phyloP scores from a whole-genome alignment of 2,113 vertebrate genomes.

The Marmota monax region DNA sequence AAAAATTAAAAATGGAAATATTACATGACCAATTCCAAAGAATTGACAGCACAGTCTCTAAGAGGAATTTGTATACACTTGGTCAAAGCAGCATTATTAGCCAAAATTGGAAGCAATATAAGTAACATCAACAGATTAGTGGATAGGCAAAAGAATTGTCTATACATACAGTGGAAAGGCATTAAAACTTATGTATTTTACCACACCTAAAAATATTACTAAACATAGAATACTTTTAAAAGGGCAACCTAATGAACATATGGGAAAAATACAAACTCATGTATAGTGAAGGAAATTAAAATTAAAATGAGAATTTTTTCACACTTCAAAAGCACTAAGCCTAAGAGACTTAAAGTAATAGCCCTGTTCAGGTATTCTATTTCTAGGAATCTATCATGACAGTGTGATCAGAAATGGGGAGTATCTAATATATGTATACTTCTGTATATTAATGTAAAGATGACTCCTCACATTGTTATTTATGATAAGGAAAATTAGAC shows the following conservation, averaged over 20 bases:
- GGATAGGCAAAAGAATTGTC: not conserved
- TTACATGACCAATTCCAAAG: not conserved
- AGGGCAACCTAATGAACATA: not conserved
- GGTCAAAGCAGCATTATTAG: not conserved
- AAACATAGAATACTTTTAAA: not conserved
- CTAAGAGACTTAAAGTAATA: not conserved
- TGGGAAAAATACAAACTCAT: not conserved
- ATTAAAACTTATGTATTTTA: not conserved
- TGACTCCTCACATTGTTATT: not conserved
- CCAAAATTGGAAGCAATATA: not conserved
- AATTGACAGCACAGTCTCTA: not conserved
- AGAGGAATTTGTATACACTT: not conserved
- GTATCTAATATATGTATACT: not conserved
- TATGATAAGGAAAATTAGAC: not conserved
- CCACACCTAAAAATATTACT: not conserved
- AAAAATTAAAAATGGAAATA: not conserved
- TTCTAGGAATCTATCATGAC: not conserved
- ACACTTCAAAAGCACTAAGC: not conserved
- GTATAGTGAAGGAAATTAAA: not conserved
- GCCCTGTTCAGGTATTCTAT: not conserved
- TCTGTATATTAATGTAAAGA: not conserved
- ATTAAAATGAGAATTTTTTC: not conserved
- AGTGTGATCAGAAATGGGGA: not conserved
- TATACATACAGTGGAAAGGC: not conserved
- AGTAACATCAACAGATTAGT: not conserved